Base-by-base conservation (phyloP, 2,888 invertebrate genomes). In the Eristalis intricaria region DNA sequence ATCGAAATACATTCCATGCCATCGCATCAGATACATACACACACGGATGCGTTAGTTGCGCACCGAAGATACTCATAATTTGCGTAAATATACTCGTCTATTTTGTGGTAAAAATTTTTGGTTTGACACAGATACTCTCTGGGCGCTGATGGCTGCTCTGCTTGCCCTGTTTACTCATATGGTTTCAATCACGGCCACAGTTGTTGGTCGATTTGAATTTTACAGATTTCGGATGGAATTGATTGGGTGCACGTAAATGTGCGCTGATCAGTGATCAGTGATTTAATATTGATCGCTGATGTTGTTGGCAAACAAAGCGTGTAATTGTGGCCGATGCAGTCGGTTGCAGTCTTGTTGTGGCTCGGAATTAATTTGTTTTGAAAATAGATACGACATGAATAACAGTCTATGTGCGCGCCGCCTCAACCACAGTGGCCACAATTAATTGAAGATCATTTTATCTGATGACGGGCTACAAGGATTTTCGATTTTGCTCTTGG, bases 91-190 rank as follows among this genome's bases (percentile, higher is more conserved):
- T n/a, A 26, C 26, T 1, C 1, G 4, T 38, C 15, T 73, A 11
- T 63, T 74, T 60, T 69, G 79, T 35, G 74, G 74, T 84, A 40
- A 69, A 38, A 50, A 32, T 79, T 63, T 79, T 79, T 29, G 43
- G 61, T 60, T 82, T 80, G 76, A 76, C 82, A 82, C 70, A 82
- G 70, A 76, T 82, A 75, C 10, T 66, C 79, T 64, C 43, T 11
- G n/a, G n/a, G n/a, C n/a, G n/a, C n/a, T n/a, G n/a, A n/a, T n/a
- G n/a, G n/a, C n/a, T n/a, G n/a, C n/a, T n/a, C n/a, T n/a, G n/a
- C n/a, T n/a, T n/a, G 64, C 64, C 75, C 74, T 84, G 83, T 70
- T 70, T 61, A 43, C 60, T 80, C 74, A 80, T 80, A 75, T 80
- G 80, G 70, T 71, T 80, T 80, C 66, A 61, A 78, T 78, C 56